Evolutionary conservation across 2,113 vertebrate genomes (phyloP), one percentile per base, ranked within the genome.

Genomic region (Vicugna pacos): DNA sequence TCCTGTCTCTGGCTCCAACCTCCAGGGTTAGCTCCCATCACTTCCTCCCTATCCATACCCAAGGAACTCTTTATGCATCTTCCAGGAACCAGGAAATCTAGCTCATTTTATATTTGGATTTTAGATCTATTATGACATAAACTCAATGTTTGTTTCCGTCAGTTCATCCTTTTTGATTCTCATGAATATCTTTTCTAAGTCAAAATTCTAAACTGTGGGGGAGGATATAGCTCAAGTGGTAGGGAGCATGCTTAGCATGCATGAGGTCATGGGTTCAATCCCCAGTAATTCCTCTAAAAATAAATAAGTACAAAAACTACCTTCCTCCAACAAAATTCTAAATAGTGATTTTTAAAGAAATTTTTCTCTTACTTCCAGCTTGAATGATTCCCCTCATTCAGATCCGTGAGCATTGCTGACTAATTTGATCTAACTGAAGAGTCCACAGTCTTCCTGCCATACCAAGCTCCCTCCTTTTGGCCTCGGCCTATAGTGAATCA

Each of bases 31-130:
- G 11, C 9, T 16, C 5, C 3, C 16, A 38, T 5, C 7, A 2
- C 4, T 1, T 62, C 15, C 46, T 46, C 0, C 7, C 11, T 30
- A 67, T 3, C 20, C 60, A 6, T 26, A 46, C n/a, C 6, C 12
- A 69, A 28, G 12, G 15, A 70, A 15, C 3, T 9, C 16, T 86
- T 81, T 11, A 14, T 67, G 69, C 42, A 83, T 52, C 1, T 84
- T 6, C 6, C 30, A 14, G 35, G n/a, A 70, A 69, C 26, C 16
- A 50, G 4, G 50, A 72, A 24, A 3, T 50, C 19, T 35, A 69
- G 26, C 1, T 89, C 10, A 58, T 91, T 95, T 96, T 26, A 46
- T 30, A 93, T 52, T 92, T 86, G 73, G 54, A 73, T 80, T 79
- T 60, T 6, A 60, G 54, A 60, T 90, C 6, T 80, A 17, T 54